Percentiles rank a stretch among this genome's conserved stretches.
Conservation (phyloP, 2,888 invertebrate genomes). For the Agapostemon virescens region DNA sequence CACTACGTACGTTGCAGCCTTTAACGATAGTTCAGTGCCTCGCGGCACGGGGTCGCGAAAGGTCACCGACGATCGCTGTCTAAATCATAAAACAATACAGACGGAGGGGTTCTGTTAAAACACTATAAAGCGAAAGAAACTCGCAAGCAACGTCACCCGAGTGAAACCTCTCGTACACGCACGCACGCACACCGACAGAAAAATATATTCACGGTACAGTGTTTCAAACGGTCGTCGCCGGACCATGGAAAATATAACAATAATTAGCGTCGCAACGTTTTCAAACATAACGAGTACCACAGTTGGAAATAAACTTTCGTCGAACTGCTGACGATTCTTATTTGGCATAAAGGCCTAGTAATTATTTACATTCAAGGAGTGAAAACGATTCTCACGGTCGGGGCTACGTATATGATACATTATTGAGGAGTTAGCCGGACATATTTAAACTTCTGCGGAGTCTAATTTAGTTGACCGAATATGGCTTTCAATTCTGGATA, state of each 20-base stretch:
- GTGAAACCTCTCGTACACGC: not conserved
- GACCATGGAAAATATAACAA: not conserved
- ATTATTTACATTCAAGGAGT: not conserved
- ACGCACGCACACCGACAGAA: not conserved
- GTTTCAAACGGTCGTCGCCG: not conserved
- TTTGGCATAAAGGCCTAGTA: not conserved
- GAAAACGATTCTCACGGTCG: not conserved
- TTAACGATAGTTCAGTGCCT: conserved; percentile 7
- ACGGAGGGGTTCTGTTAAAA: not conserved
- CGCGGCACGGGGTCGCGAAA: not conserved
- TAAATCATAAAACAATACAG: conserved; percentile 13
- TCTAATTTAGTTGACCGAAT: conserved; percentile 5
- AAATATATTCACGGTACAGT: not conserved
- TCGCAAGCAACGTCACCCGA: not conserved
- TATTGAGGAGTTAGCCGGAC: not conserved
- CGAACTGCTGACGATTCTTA: not conserved
- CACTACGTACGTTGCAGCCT: not conserved
- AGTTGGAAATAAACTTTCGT: not conserved
- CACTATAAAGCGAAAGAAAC: conserved; percentile 6
- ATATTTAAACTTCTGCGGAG: not conserved
- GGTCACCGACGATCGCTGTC: conserved; percentile 1
- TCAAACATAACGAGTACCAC: no score
- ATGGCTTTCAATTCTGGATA: not conserved
- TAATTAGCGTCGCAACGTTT: no score
- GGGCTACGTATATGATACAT: not conserved